Percentiles rank a stretch among this genome's conserved stretches.
These are phyloP conservation scores for Lemur catta DNA, from an alignment of 2,797 vertebrate species.

Conservation along the genomic window DNA sequence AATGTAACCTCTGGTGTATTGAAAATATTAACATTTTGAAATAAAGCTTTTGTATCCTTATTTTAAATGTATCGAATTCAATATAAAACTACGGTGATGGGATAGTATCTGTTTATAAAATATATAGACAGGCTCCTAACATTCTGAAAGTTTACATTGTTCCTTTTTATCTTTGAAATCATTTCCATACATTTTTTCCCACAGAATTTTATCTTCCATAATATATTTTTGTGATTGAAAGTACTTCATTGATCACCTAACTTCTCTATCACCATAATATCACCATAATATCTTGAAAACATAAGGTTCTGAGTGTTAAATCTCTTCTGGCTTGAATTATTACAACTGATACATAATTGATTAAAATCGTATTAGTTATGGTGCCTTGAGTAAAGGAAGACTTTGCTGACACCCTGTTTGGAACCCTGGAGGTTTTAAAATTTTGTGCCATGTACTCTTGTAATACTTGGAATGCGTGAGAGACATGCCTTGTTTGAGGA, in stretches of 20 bases:
- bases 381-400: background rate
- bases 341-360: background rate
- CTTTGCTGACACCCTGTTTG: background rate
- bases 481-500: background rate
- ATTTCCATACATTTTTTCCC: background rate
- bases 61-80: conserved; percentile 26
- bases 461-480: background rate
- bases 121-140: background rate
- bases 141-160: conserved; percentile 18
- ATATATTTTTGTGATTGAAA: conserved; percentile 10
- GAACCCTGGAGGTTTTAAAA: background rate
- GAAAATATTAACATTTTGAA: conserved; percentile 38
- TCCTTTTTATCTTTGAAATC: background rate
- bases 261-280: background rate
- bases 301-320: background rate
- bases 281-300: background rate
- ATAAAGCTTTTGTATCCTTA: conserved; percentile 18
- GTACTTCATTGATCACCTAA: background rate
- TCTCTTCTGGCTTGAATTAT: background rate
- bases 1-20: conserved; percentile 32
- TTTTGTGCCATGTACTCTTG: background rate
- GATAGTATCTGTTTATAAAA: conserved; percentile 22
- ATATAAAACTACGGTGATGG: conserved; percentile 10
- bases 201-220: background rate
- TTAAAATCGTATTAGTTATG: background rate